Evolutionary conservation across 2,797 vertebrate species (phyloP).

Genomic region (Meda fulgida): DNA sequence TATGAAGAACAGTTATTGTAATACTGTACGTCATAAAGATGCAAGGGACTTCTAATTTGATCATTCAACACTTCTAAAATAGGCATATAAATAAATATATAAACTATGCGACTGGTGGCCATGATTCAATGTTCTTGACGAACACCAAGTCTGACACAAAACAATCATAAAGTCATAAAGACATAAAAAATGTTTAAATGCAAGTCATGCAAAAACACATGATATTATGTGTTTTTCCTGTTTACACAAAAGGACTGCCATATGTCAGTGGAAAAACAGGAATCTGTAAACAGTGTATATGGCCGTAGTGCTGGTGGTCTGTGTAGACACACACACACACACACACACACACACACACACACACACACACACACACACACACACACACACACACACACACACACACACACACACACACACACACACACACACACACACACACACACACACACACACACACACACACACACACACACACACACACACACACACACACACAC

Average conservation of each 20-base stretch:
- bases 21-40: not conserved
- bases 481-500: constrained; percentile 43
- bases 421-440: constrained; percentile 39
- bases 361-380: constrained; percentile 36
- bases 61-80: not conserved
- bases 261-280: not conserved
- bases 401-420: constrained; percentile 22
- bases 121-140: not conserved
- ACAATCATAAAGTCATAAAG: not conserved
- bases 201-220: not conserved
- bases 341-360: not conserved
- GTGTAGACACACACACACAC: constrained; percentile 43
- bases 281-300: not conserved
- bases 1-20: not conserved
- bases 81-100: not conserved
- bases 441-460: constrained; percentile 48
- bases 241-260: constrained; percentile 8
- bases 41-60: not conserved
- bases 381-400: constrained; percentile 21
- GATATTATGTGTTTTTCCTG: not conserved
- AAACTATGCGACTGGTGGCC: not conserved
- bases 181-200: not conserved
- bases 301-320: not conserved
- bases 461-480: constrained; percentile 1
- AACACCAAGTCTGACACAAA: not conserved